These are phyloP conservation scores for Girardia tigrina DNA, from an alignment of 2,888 invertebrate species.

Conservation along the genomic window DNA sequence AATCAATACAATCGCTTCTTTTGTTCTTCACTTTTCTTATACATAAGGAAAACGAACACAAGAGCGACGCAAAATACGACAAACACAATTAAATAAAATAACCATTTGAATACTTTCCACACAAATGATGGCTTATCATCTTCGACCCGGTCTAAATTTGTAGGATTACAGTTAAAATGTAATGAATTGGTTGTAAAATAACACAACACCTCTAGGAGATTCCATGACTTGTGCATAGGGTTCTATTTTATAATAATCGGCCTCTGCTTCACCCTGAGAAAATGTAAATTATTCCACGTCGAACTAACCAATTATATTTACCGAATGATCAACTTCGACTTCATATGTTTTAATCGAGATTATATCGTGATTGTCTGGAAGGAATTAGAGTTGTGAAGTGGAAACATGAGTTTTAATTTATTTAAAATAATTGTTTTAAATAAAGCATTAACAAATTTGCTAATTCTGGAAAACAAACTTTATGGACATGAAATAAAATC, in stretches of 20 bases:
- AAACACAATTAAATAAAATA: background rate
- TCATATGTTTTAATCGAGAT: conserved; percentile 79
- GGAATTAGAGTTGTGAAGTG: too few species aligned
- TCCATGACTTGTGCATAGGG: conserved; percentile 79
- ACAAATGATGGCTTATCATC: conserved; percentile 20
- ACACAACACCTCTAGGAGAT: conserved; percentile 65
- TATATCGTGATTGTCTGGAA: conserved; percentile 79
- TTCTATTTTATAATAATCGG: conserved; percentile 65
- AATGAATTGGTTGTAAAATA: background rate
- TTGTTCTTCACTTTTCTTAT: conserved; percentile 28
- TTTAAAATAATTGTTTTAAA: too few species aligned
- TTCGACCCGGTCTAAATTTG: background rate
- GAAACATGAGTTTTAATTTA: too few species aligned
- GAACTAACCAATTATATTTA: too few species aligned
- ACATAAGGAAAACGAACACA: conserved; percentile 21
- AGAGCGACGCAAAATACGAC: conserved; percentile 27
- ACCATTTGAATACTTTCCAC: background rate
- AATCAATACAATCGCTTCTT: conserved; percentile 36
- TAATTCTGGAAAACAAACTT: too few species aligned
- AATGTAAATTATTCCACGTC: too few species aligned
- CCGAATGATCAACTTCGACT: conserved; percentile 60
- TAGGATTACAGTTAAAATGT: background rate
- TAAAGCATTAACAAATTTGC: too few species aligned
- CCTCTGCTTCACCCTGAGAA: conserved; percentile 52
- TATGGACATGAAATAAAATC: too few species aligned